Conservation (phyloP, 2,113 vertebrate genomes). For the rabbit (Oryctolagus cuniculus) region mOryCun1.1 NC_091442.1:38805501-38806000, state of each 20-base stretch:
- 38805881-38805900: conserved; percentile 26
- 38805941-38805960: conserved; percentile 11
- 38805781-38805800: neutral
- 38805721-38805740: neutral
- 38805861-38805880: neutral
- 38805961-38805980: conserved; percentile 9
- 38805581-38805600: no score
- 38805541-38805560: no score
- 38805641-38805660: neutral
- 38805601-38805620: no score
- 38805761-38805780: neutral
- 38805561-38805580: no score
- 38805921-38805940: neutral
- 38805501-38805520: no score
- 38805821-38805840: neutral
- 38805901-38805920: neutral
- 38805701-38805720: conserved; percentile 1
- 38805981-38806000: neutral
- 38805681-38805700: neutral
- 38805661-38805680: neutral
- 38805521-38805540: no score
- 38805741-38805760: neutral
- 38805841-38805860: neutral
- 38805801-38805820: neutral
- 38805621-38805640: neutral